Base-by-base conservation (phyloP, 2,113 vertebrate species). In the Triplophysa dalaica region DNA sequence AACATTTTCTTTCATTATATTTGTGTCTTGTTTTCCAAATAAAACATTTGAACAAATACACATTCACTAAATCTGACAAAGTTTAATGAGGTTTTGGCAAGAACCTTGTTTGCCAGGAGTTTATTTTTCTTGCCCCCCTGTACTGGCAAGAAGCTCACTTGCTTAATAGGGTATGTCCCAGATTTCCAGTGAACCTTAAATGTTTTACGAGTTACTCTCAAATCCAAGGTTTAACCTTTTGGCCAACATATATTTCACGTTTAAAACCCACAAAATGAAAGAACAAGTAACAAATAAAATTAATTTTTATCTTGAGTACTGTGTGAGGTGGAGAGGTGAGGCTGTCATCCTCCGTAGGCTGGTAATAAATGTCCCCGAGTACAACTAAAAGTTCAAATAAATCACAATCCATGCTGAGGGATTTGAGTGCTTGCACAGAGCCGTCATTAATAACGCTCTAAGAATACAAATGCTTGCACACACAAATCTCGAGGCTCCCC, bases 141-240 rank as follows among this genome's bases (percentile, higher is more conserved):
- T 38, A 38, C 33, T 38, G 33, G 33, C 33, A 38, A 38, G 33
- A 38, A 38, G 33, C 33, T 38, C 33, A 38, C 33, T 38, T 8
- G 33, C 33, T 38, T 38, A 38, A 38, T 38, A 38, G 61, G 45
- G 63, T 48, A 60, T 21, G 19, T 56, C 22, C 41, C 43, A 81
- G 68, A 78, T 81, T 69, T 81, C 24, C 61, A 64, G 48, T 70
- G 24, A 84, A 75, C 81, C 41, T 66, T 61, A 73, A 66, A 65
- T 52, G 21, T 29, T 68, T 60, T 54, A 77, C 41, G 56, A 38
- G 77, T 79, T 63, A 52, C 61, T 65, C 75, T 52, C 14, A 73
- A 33, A 56, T 63, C 17, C 13, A 54, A 82, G 56, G 60, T 65
- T 72, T 62, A 80, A 73, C 62, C 38, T 17, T 14, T 75, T 62